Evolutionary conservation across 2,888 invertebrate genomes (phyloP).

Genomic region (Ectemnius lituratus): DNA sequence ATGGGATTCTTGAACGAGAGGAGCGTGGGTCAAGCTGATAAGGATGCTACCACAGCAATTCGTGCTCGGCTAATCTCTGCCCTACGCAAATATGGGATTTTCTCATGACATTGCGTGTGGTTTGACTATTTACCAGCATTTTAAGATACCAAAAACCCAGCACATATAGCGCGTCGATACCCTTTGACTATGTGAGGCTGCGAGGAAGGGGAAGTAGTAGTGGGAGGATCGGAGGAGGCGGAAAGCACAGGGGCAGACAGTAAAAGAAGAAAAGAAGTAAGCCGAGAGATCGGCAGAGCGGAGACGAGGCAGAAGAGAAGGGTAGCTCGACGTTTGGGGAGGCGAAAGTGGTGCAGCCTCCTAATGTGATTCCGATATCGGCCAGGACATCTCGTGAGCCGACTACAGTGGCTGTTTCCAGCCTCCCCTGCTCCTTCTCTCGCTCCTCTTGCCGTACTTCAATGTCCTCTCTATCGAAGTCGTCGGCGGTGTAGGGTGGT

Average conservation of each 20-base stretch:
- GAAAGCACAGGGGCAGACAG: slow-evolving; percentile 45
- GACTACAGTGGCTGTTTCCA: slow-evolving; percentile 56
- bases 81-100: slow-evolving; percentile 54
- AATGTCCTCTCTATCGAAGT: slow-evolving; percentile 14
- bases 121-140: slow-evolving; percentile 28
- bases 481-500: slow-evolving; percentile 50
- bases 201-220: slow-evolving; percentile 27
- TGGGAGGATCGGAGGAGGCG: slow-evolving; percentile 44
- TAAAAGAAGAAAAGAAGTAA: slow-evolving; percentile 35
- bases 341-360: slow-evolving; percentile 63
- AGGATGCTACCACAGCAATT: slow-evolving; percentile 55
- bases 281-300: slow-evolving; percentile 28
- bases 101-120: slow-evolving; percentile 41
- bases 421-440: slow-evolving; percentile 41
- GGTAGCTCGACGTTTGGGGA: slow-evolving; percentile 55
- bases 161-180: too few species aligned
- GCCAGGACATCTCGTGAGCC: slow-evolving; percentile 66
- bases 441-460: too few species aligned
- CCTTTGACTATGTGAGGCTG: background rate
- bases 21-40: slow-evolving; percentile 58
- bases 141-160: slow-evolving; percentile 10
- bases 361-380: slow-evolving; percentile 75
- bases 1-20: slow-evolving; percentile 58
- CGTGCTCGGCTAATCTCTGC: slow-evolving; percentile 38
- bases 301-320: slow-evolving; percentile 26